phyloP scores from a whole-genome alignment of 1,140 invertebrate genomes.

The Leptoteleia sp. region DNA sequence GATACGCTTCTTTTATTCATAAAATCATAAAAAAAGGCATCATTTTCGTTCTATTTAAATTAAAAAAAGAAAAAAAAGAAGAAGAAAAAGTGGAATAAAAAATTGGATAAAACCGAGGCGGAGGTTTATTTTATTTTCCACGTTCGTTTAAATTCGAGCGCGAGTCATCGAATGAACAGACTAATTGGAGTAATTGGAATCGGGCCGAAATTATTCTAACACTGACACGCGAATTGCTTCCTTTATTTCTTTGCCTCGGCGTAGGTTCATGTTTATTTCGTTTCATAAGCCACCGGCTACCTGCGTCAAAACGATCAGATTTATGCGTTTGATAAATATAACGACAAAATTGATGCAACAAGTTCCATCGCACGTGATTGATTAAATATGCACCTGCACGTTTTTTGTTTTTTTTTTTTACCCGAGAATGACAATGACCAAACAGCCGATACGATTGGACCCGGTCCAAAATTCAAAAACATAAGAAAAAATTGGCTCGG shows the following conservation, averaged over 20 bases:
- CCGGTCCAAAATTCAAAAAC: constrained; percentile 42
- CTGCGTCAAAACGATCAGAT: constrained; percentile 1
- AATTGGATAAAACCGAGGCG: too few relatives aligned
- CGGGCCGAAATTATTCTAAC: not conserved
- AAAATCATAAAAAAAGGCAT: too few relatives aligned
- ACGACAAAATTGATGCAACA: constrained; percentile 44
- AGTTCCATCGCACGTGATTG: constrained; percentile 36
- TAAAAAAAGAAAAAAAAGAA: too few relatives aligned
- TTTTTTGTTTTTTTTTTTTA: too few relatives aligned
- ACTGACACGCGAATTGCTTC: not conserved
- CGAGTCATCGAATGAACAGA: too few relatives aligned
- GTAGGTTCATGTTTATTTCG: not conserved
- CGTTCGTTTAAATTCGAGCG: too few relatives aligned
- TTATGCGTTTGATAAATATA: constrained; percentile 32
- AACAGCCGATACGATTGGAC: constrained; percentile 52
- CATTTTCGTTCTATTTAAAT: too few relatives aligned
- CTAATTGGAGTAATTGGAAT: too few relatives aligned
- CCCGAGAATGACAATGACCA: constrained; percentile 34
- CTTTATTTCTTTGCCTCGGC: not conserved
- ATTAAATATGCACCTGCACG: constrained; percentile 48
- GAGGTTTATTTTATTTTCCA: too few relatives aligned
- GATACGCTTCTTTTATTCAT: too few relatives aligned
- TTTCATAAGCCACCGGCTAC: not conserved
- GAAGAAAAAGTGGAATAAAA: too few relatives aligned
- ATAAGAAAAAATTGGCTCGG: constrained; percentile 36